Evolutionary conservation across 2,888 invertebrate species (phyloP).

Genomic region (Orthosia cruda): DNA sequence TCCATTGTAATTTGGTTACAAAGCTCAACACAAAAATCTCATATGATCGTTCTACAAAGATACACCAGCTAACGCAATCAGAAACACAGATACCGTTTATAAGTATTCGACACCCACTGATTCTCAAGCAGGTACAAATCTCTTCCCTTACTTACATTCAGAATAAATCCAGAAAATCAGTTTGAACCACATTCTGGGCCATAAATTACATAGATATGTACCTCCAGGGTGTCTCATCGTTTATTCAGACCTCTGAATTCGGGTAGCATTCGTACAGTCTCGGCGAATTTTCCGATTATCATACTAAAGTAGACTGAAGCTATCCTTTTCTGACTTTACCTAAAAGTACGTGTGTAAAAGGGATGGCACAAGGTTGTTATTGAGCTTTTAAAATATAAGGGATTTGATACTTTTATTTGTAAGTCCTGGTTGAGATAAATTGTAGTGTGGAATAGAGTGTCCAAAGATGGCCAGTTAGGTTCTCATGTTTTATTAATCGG

Average conservation of each 20-base stretch:
- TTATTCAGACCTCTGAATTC: conserved; percentile 84
- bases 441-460: conserved; percentile 40
- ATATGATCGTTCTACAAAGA: not conserved
- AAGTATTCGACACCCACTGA: conserved; percentile 15
- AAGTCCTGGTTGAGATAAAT: conserved; percentile 49
- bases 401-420: conserved; percentile 65
- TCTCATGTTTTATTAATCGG: conserved; percentile 50
- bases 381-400: conserved; percentile 63
- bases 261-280: conserved; percentile 79
- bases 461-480: conserved; percentile 45
- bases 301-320: conserved; percentile 84
- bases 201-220: conserved; percentile 80
- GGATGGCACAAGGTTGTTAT: conserved; percentile 48
- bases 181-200: conserved; percentile 65
- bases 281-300: conserved; percentile 87
- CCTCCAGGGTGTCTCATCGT: conserved; percentile 80
- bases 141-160: conserved; percentile 48
- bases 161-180: conserved; percentile 70
- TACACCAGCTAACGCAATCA: not conserved
- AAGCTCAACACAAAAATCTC: not conserved
- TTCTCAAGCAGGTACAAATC: conserved; percentile 59
- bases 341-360: not conserved
- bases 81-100: not conserved
- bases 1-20: not conserved
- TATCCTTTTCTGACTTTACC: conserved; percentile 67